Evolutionary conservation across 2,113 vertebrate species (phyloP).

Genomic region (Nothobranchius kuhntae): DNA sequence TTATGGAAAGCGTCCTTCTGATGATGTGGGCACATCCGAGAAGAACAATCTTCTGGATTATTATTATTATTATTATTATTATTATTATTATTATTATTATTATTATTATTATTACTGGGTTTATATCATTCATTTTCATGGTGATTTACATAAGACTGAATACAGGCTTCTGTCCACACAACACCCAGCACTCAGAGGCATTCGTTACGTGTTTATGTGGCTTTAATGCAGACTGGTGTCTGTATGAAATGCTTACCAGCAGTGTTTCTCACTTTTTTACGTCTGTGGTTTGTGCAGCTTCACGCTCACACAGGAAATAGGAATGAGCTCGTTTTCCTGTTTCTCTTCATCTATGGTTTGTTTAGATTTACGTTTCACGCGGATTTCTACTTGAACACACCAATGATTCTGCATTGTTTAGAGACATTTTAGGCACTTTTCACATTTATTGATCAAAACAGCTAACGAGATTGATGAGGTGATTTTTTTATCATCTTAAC

Average conservation of each 20-base stretch:
- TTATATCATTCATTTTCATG: not conserved
- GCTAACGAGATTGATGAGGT: no score
- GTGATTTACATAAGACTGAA: slow-evolving; percentile 5
- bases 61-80: no score
- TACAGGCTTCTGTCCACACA: no score
- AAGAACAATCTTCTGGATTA: no score
- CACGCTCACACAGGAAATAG: slow-evolving; percentile 77
- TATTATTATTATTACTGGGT: not conserved
- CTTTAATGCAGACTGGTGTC: slow-evolving; percentile 18
- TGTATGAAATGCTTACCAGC: slow-evolving; percentile 46
- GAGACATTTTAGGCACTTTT: no score
- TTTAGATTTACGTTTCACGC: slow-evolving; percentile 42
- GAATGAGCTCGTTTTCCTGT: slow-evolving; percentile 77
- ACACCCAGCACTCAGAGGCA: not conserved
- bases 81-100: not conserved
- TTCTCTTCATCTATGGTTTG: slow-evolving; percentile 63
- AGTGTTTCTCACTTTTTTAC: slow-evolving; percentile 38
- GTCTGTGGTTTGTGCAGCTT: slow-evolving; percentile 73
- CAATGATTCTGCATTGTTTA: no score
- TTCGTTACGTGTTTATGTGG: slow-evolving; percentile 22
- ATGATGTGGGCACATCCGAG: no score
- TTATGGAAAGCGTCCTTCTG: no score
- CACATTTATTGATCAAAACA: no score
- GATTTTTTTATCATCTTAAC: no score
- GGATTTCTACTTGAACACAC: slow-evolving; percentile 27